Conservation (phyloP, 2,888 invertebrate genomes). For the Arge pagana region DNA sequence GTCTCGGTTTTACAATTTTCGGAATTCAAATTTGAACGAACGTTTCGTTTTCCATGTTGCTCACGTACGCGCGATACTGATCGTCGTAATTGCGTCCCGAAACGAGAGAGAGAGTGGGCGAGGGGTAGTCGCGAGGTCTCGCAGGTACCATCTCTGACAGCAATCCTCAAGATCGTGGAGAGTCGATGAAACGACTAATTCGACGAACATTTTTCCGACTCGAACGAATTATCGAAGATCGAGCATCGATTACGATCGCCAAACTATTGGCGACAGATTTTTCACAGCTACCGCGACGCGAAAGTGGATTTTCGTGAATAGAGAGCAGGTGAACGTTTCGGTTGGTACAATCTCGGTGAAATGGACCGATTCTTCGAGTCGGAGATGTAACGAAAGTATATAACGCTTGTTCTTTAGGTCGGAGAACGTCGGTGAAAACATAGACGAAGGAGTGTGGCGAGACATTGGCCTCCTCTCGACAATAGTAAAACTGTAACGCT, state of each 20-base stretch:
- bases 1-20: slow-evolving; percentile 20
- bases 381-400: slow-evolving; percentile 18
- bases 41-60: slow-evolving; percentile 2
- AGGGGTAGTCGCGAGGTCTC: too few species aligned
- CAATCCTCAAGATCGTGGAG: too few species aligned
- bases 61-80: not conserved
- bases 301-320: not conserved
- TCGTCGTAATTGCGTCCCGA: not conserved
- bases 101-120: not conserved
- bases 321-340: not conserved
- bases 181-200: too few species aligned
- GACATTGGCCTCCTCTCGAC: slow-evolving; percentile 22
- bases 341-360: slow-evolving; percentile 23
- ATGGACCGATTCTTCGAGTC: slow-evolving; percentile 23
- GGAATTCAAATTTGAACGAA: slow-evolving; percentile 14
- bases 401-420: slow-evolving; percentile 4
- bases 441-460: slow-evolving; percentile 17
- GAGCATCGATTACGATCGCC: not conserved
- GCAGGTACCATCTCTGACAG: too few species aligned
- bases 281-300: not conserved
- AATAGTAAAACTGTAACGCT: slow-evolving; percentile 45
- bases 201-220: too few species aligned
- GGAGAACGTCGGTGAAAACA: slow-evolving; percentile 19
- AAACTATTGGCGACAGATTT: not conserved
- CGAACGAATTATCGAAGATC: not conserved